phyloP scores from a whole-genome alignment of 1,140 invertebrate genomes.

The Xylocopa sonorina region DNA sequence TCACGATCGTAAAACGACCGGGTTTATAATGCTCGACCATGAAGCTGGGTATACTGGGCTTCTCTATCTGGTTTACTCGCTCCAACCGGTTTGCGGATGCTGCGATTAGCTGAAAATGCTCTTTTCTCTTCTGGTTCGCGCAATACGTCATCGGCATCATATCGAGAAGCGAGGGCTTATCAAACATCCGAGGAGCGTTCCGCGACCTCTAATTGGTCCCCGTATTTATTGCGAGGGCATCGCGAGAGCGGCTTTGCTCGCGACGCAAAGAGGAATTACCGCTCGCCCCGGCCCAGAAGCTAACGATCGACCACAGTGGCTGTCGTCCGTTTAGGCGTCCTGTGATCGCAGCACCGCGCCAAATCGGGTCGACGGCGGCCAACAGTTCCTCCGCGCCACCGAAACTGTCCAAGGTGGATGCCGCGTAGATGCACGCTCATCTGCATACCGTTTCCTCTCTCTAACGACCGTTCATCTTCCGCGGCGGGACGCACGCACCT shows the following conservation, averaged over 20 bases:
- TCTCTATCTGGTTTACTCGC: too few relatives aligned
- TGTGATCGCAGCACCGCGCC: slow-evolving; percentile 28
- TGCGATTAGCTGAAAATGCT: too few relatives aligned
- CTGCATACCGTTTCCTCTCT: slow-evolving; percentile 65
- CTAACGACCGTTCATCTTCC: slow-evolving; percentile 67
- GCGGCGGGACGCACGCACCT: slow-evolving; percentile 67
- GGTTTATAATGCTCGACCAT: too few relatives aligned
- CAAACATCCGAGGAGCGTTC: too few relatives aligned
- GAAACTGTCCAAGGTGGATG: slow-evolving; percentile 40
- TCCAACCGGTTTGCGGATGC: too few relatives aligned
- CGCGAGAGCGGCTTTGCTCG: too few relatives aligned
- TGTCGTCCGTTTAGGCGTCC: slow-evolving; percentile 14
- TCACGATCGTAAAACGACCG: too few relatives aligned
- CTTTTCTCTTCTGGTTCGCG: too few relatives aligned
- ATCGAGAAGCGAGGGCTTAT: too few relatives aligned
- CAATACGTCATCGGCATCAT: too few relatives aligned
- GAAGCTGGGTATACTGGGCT: too few relatives aligned
- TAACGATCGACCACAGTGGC: too few relatives aligned
- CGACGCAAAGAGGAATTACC: neutral
- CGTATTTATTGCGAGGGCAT: neutral
- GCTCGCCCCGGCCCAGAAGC: neutral
- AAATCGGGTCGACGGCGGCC: slow-evolving; percentile 47
- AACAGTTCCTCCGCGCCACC: slow-evolving; percentile 34
- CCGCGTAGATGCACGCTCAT: slow-evolving; percentile 34
- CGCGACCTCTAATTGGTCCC: neutral